Base-by-base conservation (phyloP, 35 echinoderm and acorn worm genomes). In the Anneissia japonica region DNA sequence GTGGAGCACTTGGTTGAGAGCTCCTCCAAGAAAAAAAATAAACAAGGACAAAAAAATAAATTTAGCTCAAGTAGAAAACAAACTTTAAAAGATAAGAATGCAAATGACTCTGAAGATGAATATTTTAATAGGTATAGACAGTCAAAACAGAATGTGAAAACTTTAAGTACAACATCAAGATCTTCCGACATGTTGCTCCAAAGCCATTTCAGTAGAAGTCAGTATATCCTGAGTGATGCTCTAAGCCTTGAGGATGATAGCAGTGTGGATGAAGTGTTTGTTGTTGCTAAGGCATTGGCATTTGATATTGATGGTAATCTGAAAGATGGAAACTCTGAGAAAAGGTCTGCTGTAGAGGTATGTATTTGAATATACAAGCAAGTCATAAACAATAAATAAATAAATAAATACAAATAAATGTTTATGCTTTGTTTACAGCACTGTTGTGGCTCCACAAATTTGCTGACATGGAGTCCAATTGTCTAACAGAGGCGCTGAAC, bases 221-320 rank as follows among this genome's bases (percentile, higher is more conserved):
- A 64, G 51, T 64, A 64, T 23, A 64, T 64, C 21, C 19, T 64
- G 26, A 64, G 51, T 64, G 51, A 64, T 23, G 51, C 51, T 2
- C 51, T 16, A 9, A 64, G 26, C 21, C 51, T 64, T 64, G 51
- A 64, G 5, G 51, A 64, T 23, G 51, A 64, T 64, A 64, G 23
- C 35, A 85, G 31, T 51, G 35, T 89, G 32, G 81, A 85, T 38
- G 92, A 93, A 28, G 83, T 93, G 0, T 41, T 46, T 16, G 39
- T 89, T 77, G 87, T 93, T n/a, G 83, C 87, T 32, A 88, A 81
- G 64, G 92, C 92, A 6, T 39, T 93, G 76, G 55, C 79, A 0
- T 90, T 86, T 86, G 87, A 89, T 36, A 81, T 86, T 37, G 74
- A 72, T 29, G 13, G 5, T 23, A 35, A 64, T 37, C 76, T 81